phyloP scores from a whole-genome alignment of 2,113 vertebrate species.

The Dryoscopus gambensis region DNA sequence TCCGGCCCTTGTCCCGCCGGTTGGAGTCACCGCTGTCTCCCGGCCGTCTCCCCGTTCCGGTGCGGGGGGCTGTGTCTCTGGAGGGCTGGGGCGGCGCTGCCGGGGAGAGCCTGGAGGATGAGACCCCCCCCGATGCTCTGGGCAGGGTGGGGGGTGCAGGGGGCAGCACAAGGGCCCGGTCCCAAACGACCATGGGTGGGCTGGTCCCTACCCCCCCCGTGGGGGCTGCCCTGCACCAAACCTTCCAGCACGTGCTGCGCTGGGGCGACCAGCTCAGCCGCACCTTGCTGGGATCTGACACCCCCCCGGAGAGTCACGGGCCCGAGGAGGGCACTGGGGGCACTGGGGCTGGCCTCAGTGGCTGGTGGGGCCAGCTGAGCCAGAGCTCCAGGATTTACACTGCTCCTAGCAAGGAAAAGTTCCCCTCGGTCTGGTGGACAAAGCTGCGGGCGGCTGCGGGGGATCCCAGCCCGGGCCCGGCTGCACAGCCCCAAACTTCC shows the following conservation, averaged over 20 bases:
- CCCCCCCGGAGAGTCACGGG: rapidly evolving
- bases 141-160: slow-evolving; percentile 13
- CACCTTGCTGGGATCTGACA: slow-evolving; percentile 47
- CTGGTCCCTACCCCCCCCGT: slow-evolving; percentile 63
- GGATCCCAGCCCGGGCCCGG: neutral
- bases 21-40: neutral
- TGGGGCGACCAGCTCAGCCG: slow-evolving; percentile 82
- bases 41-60: rapidly evolving
- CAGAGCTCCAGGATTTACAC: slow-evolving; percentile 64
- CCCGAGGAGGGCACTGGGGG: neutral
- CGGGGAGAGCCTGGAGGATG: neutral
- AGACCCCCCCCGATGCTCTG: slow-evolving; percentile 33
- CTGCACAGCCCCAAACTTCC: rapidly evolving
- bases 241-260: slow-evolving; percentile 80
- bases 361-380: slow-evolving; percentile 75
- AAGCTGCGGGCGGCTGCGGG: neutral
- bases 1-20: neutral
- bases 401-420: slow-evolving; percentile 24
- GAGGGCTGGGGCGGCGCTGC: neutral
- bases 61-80: rapidly evolving
- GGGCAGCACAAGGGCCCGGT: neutral
- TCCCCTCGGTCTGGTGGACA: slow-evolving; percentile 52
- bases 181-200: neutral
- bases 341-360: neutral
- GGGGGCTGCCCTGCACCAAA: slow-evolving; percentile 83